Percentiles rank a stretch among this genome's conserved stretches.
Evolutionary conservation across 2,797 vertebrate genomes (phyloP).

Genomic region (Hoplostethus atlanticus): DNA sequence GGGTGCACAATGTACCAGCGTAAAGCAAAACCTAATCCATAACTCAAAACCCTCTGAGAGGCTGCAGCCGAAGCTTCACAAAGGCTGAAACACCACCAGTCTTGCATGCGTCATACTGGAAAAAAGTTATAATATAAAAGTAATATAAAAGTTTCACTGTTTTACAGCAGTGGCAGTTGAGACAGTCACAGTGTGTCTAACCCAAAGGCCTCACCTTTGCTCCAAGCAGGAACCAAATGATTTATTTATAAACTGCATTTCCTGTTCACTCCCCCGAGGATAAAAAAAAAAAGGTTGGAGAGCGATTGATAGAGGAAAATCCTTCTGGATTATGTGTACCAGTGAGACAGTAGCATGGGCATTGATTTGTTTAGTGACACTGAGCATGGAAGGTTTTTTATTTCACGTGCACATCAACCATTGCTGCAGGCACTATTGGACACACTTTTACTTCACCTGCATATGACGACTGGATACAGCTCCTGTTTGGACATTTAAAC

Average conservation of each 20-base stretch:
- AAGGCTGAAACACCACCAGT: too few species aligned
- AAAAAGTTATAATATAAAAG: background rate
- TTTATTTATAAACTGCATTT: conserved; percentile 85
- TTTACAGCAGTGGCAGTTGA: background rate
- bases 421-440: conserved; percentile 21
- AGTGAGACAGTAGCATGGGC: conserved; percentile 2
- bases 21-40: too few species aligned
- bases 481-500: conserved; percentile 40
- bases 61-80: background rate
- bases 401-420: conserved; percentile 22
- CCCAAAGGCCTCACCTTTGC: conserved; percentile 42
- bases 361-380: conserved; percentile 30
- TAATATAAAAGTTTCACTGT: background rate
- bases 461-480: conserved; percentile 37
- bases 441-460: conserved; percentile 43
- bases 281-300: conserved; percentile 50
- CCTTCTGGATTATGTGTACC: conserved; percentile 11
- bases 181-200: conserved; percentile 23
- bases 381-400: conserved; percentile 14
- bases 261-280: conserved; percentile 73
- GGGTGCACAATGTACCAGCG: background rate
- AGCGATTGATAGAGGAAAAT: conserved; percentile 15
- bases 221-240: conserved; percentile 61
- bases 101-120: background rate
- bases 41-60: background rate